phyloP scores from a whole-genome alignment of 2,797 vertebrate genomes.

The Ambastaia sidthimunki region DNA sequence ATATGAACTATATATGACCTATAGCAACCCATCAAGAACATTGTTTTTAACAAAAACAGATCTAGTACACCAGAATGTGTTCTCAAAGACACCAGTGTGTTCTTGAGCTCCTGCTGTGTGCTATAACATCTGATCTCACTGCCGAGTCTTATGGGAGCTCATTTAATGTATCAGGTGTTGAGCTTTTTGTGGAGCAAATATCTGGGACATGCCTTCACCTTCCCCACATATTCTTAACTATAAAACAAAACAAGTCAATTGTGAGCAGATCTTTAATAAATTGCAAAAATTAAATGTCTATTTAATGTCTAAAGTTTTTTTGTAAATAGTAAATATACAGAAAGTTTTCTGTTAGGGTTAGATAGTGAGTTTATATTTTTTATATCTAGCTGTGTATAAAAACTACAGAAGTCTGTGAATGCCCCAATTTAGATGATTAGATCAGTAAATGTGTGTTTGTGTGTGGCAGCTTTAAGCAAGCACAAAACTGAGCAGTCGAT shows the following conservation, averaged over 20 bases:
- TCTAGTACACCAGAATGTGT: not conserved
- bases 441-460: conserved; percentile 19
- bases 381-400: not conserved
- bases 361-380: not conserved
- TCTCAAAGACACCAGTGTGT: conserved; percentile 18
- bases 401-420: too few relatives aligned
- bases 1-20: not conserved
- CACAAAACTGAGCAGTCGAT: conserved; percentile 31
- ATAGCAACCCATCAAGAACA: not conserved
- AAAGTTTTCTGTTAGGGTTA: too few relatives aligned
- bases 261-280: not conserved
- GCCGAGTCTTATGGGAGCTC: conserved; percentile 29
- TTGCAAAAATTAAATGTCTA: not conserved
- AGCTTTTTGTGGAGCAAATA: conserved; percentile 46
- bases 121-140: conserved; percentile 27
- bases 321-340: too few relatives aligned
- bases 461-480: conserved; percentile 3
- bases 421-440: too few relatives aligned
- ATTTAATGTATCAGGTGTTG: conserved; percentile 45
- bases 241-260: not conserved
- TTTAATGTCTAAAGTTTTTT: too few relatives aligned
- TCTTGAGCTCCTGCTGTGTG: conserved; percentile 9
- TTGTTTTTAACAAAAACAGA: conserved; percentile 9
- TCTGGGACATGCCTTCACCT: conserved; percentile 35
- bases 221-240: conserved; percentile 12